Evolutionary conservation across 2,113 vertebrate species (phyloP).

Genomic region (Lichenostomus cassidix): DNA sequence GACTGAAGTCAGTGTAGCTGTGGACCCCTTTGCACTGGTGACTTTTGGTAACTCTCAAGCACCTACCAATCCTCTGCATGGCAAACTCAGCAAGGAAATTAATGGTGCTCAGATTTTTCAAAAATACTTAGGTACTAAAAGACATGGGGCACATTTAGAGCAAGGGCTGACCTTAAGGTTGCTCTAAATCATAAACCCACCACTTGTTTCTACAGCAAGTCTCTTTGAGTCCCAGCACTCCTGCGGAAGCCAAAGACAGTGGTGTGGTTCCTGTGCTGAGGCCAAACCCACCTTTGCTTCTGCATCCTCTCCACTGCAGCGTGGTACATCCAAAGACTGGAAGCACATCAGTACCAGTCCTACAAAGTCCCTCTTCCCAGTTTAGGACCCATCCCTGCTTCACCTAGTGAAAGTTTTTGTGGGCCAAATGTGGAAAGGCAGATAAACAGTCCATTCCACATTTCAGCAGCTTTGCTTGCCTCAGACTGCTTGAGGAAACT

Average conservation of each 20-base stretch:
- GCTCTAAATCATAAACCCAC: background rate
- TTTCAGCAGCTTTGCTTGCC: background rate
- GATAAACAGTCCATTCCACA: background rate
- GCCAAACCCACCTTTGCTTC: background rate
- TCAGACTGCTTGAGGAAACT: background rate
- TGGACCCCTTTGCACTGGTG: background rate
- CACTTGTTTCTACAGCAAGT: background rate
- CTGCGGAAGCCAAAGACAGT: background rate
- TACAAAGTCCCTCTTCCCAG: background rate
- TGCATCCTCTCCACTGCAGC: background rate
- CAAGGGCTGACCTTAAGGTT: background rate
- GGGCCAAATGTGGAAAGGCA: background rate
- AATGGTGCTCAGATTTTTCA: background rate
- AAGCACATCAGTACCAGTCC: background rate
- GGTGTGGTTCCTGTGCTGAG: background rate
- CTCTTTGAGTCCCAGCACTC: background rate
- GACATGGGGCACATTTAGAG: background rate
- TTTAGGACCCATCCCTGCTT: background rate
- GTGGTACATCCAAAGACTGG: background rate
- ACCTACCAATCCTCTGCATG: background rate
- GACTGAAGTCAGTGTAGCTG: background rate
- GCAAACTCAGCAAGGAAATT: background rate
- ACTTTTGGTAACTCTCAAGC: background rate
- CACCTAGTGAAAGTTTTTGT: background rate
- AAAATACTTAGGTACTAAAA: background rate